Conservation (phyloP, 2,113 vertebrate genomes). For the Trichomycterus rosablanca region DNA sequence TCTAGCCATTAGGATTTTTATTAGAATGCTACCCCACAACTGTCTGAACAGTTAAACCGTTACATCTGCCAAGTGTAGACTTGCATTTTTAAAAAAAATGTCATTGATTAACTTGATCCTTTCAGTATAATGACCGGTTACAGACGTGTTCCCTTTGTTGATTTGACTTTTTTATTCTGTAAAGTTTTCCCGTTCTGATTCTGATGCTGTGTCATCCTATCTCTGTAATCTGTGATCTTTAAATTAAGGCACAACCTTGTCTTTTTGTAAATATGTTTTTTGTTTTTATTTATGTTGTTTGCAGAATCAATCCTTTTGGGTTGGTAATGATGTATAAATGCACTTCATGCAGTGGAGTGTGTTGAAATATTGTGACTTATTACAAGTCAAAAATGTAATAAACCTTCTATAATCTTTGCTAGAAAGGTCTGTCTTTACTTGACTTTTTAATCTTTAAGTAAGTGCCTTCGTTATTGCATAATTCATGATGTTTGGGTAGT, state of each 20-base stretch:
- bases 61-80: neutral
- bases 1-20: neutral
- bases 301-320: constrained; percentile 89
- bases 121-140: neutral
- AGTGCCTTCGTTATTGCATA: no score
- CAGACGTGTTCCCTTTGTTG: neutral
- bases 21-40: neutral
- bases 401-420: constrained; percentile 78
- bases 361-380: constrained; percentile 95
- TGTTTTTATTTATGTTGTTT: constrained; percentile 92
- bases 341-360: constrained; percentile 75
- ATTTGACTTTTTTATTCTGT: neutral
- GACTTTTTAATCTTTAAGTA: neutral
- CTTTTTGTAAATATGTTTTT: constrained; percentile 77
- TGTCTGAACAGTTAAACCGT: constrained; percentile 2
- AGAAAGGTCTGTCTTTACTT: constrained; percentile 40
- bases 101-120: constrained; percentile 7
- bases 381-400: constrained; percentile 99
- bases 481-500: no score
- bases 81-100: neutral
- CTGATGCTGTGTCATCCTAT: constrained; percentile 11
- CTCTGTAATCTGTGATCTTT: constrained; percentile 28
- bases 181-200: neutral
- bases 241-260: constrained; percentile 49
- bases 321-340: constrained; percentile 83